phyloP scores from a whole-genome alignment of 2,113 vertebrate species.

The Anguilla rostrata region DNA sequence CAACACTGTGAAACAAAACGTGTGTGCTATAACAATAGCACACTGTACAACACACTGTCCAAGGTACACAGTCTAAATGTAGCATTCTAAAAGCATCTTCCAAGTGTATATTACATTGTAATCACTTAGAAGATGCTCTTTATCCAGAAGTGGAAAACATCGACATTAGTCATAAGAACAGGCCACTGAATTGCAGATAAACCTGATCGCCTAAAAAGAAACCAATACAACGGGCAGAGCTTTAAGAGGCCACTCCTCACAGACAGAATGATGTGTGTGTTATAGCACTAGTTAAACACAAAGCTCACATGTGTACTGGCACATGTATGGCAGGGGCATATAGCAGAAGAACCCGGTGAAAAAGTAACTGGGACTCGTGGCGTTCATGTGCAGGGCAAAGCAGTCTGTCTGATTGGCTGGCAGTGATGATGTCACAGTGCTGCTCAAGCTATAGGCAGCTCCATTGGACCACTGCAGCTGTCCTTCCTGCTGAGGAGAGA shows the following conservation, averaged over 20 bases:
- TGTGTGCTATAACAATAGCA: not conserved
- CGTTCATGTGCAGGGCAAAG: slow-evolving; percentile 80
- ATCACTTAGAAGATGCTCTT: no score
- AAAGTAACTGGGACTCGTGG: slow-evolving; percentile 72
- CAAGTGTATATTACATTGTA: no score
- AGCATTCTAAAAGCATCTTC: no score
- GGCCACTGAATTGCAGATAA: no score
- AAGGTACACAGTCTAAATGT: no score
- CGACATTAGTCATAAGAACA: no score
- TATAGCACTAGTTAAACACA: slow-evolving; percentile 8
- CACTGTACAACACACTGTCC: not conserved
- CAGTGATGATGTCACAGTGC: slow-evolving; percentile 56
- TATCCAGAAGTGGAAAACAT: no score
- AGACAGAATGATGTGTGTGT: no score
- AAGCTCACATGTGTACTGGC: slow-evolving; percentile 83
- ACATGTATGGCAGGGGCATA: slow-evolving; percentile 79
- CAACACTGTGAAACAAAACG: no score
- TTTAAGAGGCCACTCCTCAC: no score
- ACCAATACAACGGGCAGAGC: no score
- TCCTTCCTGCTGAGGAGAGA: slow-evolving; percentile 73
- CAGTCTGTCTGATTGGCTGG: slow-evolving; percentile 79
- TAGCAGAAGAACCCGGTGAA: slow-evolving; percentile 81
- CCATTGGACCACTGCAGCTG: slow-evolving; percentile 76
- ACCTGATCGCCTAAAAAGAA: no score
- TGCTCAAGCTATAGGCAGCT: slow-evolving; percentile 69